Evolutionary conservation across 2,113 vertebrate species (phyloP), one percentile per base, ranked within the genome.

Genomic region (Corythornis madagascariensis): DNA sequence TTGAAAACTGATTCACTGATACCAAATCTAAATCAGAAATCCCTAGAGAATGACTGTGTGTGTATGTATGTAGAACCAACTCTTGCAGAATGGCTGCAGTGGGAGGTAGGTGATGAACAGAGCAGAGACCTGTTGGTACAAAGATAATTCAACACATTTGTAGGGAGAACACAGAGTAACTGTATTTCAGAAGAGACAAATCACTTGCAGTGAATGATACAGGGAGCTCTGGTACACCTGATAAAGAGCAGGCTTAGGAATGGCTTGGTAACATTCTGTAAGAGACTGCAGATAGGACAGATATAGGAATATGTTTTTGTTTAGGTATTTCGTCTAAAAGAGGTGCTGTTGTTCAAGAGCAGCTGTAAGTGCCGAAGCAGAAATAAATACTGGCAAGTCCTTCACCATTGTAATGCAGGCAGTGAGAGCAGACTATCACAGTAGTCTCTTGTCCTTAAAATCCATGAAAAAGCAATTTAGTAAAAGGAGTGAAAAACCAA

Each of bases 391-490:
- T 75, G 73, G 53, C 69, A 88, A 86, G n/a, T 90, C 72, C 35
- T 88, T 74, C 76, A 78, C 60, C 86, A 81, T 21, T 60, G 43
- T 84, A 88, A 92, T 80, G 88, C 82, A 90, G 86, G 48, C 72
- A 88, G n/a, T 64, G 48, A 88, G 69, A 88, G 66, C 14, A 88
- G 83, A 88, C 88, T 80, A 40, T 83, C 7, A 2, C 20, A 43
- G 70, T 43, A 72, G 76, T 92, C 80, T 92, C 86, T 90, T 78
- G 43, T 65, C 57, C 60, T 82, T 96, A 95, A 95, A 96, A 96
- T 95, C 93, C 92, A 95, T 91, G 85, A 83, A 93, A 96, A 96
- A 91, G 53, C 63, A 83, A 93, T 93, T 96, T 89, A 86, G 87
- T 61, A 66, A 74, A 93, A 96, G 59, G 45, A 92, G 75, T 92